Percentiles rank a stretch among this genome's conserved stretches.
Evolutionary conservation across 2,113 vertebrate species (phyloP).

Genomic region (Ivindomyrus marchei): DNA sequence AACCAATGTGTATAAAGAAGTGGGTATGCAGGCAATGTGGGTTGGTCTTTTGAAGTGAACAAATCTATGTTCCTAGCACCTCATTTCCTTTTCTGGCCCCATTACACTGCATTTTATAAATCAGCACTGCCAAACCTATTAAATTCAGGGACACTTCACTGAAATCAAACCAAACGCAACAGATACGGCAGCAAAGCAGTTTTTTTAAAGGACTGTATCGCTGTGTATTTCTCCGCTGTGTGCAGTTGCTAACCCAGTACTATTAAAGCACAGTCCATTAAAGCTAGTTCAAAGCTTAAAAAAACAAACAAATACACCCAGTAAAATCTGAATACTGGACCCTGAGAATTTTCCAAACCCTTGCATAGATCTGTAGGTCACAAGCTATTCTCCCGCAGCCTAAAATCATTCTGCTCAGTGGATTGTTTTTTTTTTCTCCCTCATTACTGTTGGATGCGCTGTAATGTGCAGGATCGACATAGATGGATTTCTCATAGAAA

Average conservation of each 20-base stretch:
- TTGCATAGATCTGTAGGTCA: conserved; percentile 47
- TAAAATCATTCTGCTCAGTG: conserved; percentile 9
- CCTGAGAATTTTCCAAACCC: conserved; percentile 8
- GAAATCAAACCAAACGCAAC: not conserved
- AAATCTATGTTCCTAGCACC: not conserved
- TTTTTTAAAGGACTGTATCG: not conserved
- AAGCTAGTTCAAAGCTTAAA: conserved; percentile 23
- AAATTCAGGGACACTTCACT: not conserved
- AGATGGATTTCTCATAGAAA: not conserved
- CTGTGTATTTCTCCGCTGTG: not conserved
- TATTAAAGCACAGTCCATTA: conserved; percentile 6
- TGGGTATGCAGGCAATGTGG: not conserved
- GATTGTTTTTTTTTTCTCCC: not conserved
- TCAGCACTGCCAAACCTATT: not conserved
- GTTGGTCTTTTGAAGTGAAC: not conserved
- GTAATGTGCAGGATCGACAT: not conserved
- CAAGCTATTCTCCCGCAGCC: conserved; percentile 37
- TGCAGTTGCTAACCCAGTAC: conserved; percentile 30
- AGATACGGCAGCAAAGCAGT: not conserved
- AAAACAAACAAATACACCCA: conserved; percentile 18
- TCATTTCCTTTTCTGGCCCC: not conserved
- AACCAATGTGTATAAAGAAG: not conserved
- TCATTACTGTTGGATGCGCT: conserved; percentile 30
- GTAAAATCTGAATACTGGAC: not conserved
- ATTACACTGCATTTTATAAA: not conserved